Evolutionary conservation across 2,888 invertebrate genomes (phyloP), one percentile per base, ranked within the genome.

Genomic region (Taenaris catops): DNA sequence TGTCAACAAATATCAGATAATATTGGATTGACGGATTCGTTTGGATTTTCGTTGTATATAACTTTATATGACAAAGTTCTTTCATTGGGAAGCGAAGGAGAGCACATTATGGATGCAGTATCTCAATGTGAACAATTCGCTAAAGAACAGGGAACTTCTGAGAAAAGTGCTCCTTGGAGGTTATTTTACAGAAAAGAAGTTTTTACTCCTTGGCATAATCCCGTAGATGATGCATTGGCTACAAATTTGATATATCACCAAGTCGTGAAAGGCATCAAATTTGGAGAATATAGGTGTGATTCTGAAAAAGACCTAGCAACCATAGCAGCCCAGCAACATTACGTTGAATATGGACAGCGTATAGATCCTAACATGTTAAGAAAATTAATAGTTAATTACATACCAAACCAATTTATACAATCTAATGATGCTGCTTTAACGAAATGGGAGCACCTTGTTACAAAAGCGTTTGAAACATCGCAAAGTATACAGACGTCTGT

Each of bases 71-170:
- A 97, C 61, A 97, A 97, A 89, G 93, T 96, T 1, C 90, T 96
- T 51, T 96, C 96, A 0, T 72, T 97, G 37, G 97, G 97, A 17
- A 94, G 93, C 67, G 96, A 95, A 43, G 91, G 91, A 8, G 97
- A 97, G 69, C 97, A 97, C 63, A 93, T 98, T 0, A 94, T 98
- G 93, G 98, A 98, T 75, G 98, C 97, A 0, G 94, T 98, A 56
- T 96, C 96, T 0, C 96, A 97, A 68, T 97, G 97, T 70, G 98
- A 98, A 68, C 97, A 98, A 66, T 97, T 95, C 68, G 94, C 96
- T 11, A 96, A 94, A 73, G 97, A 97, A 70, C 93, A 95, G 65
- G 96, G 96, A 0, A 91, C 92, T 1, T 91, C 92, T 35, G 96
- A 97, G 66, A 89, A 93, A 51, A 93, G 91, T 58, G 95, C 96